Percentiles rank a stretch among this genome's conserved stretches.
These are phyloP conservation scores for Camponotus floridanus DNA, from an alignment of 1,140 invertebrate species.

Conservation along the genomic window DNA sequence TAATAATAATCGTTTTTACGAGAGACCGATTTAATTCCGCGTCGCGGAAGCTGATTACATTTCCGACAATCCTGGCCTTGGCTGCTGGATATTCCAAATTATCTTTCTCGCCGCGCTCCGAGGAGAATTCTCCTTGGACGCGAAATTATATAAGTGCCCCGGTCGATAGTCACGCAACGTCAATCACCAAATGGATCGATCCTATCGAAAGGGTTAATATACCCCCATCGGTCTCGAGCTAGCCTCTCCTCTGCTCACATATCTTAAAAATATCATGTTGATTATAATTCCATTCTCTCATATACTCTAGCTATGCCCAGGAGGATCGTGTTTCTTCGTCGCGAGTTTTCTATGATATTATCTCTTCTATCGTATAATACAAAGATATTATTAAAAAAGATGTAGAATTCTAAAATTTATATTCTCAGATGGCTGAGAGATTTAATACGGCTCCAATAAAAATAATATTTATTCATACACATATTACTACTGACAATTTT, in stretches of 20 bases:
- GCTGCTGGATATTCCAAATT: slow-evolving; percentile 52
- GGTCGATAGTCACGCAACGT: slow-evolving; percentile 77
- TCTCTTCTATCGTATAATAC: neutral
- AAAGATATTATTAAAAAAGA: neutral
- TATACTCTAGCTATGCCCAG: slow-evolving; percentile 56
- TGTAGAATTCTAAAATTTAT: neutral
- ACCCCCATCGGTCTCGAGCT: slow-evolving; percentile 30
- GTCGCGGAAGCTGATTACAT: slow-evolving; percentile 4
- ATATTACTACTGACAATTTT: neutral
- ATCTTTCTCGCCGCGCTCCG: slow-evolving; percentile 54
- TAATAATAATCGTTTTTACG: neutral
- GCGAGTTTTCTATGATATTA: slow-evolving; percentile 4
- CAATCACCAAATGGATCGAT: slow-evolving; percentile 80
- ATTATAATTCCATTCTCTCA: slow-evolving; percentile 61
- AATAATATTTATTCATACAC: neutral
- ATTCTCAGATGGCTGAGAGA: neutral
- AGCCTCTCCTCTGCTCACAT: neutral
- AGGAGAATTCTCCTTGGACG: slow-evolving; percentile 68
- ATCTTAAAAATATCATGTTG: slow-evolving; percentile 28
- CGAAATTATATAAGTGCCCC: slow-evolving; percentile 67
- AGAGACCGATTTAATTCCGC: neutral
- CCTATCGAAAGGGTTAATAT: slow-evolving; percentile 66
- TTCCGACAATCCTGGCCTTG: slow-evolving; percentile 53
- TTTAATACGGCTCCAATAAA: neutral
- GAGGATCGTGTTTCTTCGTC: slow-evolving; percentile 74